These are phyloP conservation scores for Acinonyx jubatus DNA, from an alignment of 2,113 vertebrate genomes.

Conservation along the genomic window DNA sequence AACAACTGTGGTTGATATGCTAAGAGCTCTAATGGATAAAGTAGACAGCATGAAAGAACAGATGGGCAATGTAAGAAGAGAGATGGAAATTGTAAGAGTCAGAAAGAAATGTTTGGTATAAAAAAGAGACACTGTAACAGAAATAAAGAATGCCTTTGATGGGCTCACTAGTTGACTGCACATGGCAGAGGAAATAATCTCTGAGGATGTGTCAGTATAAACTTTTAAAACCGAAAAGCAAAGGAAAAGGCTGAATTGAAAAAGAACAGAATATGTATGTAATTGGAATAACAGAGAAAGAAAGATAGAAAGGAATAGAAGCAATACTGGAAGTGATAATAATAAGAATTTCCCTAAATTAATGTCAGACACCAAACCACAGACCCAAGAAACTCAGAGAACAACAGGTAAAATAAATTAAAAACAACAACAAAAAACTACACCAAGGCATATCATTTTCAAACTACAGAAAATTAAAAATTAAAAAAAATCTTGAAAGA, in stretches of 20 bases:
- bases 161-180: not conserved
- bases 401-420: not conserved
- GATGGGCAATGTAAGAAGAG: not conserved
- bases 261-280: not conserved
- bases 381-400: not conserved
- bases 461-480: not conserved
- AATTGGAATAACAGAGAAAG: not conserved
- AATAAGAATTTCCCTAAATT: not conserved
- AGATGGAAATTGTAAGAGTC: not conserved
- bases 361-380: not conserved
- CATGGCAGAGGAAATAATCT: not conserved
- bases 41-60: not conserved
- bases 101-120: not conserved
- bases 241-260: not conserved
- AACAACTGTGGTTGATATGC: not conserved
- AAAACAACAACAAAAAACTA: not conserved
- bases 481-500: not conserved
- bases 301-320: not conserved
- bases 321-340: not conserved
- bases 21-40: not conserved
- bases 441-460: not conserved
- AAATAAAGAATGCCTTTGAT: not conserved
- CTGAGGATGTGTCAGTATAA: not conserved
- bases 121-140: not conserved
- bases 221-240: not conserved